Percentiles rank a stretch among this genome's conserved stretches.
Evolutionary conservation across 2,888 invertebrate genomes (phyloP).

Genomic region (Poecilus cupreus): DNA sequence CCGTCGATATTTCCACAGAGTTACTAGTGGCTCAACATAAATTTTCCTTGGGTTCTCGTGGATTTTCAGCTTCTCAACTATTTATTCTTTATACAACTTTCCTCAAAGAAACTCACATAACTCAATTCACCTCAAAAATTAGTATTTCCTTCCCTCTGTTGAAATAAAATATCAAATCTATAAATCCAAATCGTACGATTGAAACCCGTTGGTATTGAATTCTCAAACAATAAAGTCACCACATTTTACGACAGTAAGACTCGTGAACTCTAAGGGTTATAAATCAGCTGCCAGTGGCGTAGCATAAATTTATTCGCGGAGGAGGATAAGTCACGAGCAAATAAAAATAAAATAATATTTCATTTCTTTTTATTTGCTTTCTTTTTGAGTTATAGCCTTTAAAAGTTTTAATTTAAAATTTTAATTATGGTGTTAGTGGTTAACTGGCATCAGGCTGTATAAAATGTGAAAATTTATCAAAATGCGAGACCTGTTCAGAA

Average conservation of each 20-base stretch:
- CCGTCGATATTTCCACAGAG: not conserved
- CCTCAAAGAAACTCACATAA: not conserved
- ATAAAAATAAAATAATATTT: not conserved
- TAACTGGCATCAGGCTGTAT: no score
- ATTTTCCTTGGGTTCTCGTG: not conserved
- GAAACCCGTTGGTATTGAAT: constrained; percentile 1
- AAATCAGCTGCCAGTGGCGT: not conserved
- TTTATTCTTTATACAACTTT: not conserved
- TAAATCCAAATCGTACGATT: constrained; percentile 18
- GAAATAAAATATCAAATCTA: constrained; percentile 3
- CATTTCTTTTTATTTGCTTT: no score
- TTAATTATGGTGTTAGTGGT: no score
- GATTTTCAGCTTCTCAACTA: not conserved
- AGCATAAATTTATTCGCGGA: not conserved
- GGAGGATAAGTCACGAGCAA: not conserved
- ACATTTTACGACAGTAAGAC: constrained; percentile 8
- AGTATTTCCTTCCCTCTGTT: not conserved
- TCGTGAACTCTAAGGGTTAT: not conserved
- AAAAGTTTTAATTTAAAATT: no score
- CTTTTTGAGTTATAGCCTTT: no score
- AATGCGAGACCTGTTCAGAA: no score
- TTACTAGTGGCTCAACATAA: not conserved
- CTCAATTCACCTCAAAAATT: not conserved
- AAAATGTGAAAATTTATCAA: no score
- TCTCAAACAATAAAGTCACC: not conserved